Conservation (phyloP, 1,140 invertebrate species). For the Dendroctonus valens region DNA sequence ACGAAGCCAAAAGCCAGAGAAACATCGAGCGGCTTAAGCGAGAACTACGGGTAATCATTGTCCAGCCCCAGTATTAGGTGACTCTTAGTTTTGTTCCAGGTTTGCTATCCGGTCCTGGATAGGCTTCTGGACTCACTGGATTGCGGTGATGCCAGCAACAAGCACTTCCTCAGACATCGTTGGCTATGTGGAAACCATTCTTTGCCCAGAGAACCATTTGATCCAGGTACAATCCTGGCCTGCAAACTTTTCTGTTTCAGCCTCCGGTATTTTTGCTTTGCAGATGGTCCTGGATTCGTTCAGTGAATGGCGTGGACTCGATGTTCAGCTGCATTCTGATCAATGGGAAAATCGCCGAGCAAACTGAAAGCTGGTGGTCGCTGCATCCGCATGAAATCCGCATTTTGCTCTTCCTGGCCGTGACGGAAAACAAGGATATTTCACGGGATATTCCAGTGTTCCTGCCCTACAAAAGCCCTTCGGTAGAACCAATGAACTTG, state of each 20-base stretch:
- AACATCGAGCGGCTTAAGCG: constrained; percentile 78
- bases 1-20: constrained; percentile 70
- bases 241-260: background rate
- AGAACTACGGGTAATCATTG: constrained; percentile 62
- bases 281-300: constrained; percentile 74
- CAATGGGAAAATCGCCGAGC: constrained; percentile 71
- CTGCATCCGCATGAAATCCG: constrained; percentile 71
- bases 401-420: constrained; percentile 66
- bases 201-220: constrained; percentile 67
- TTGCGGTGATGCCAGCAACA: constrained; percentile 58
- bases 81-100: constrained; percentile 47
- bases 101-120: constrained; percentile 71
- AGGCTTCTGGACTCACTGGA: constrained; percentile 70
- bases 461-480: constrained; percentile 78
- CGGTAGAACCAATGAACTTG: constrained; percentile 55
- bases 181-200: constrained; percentile 63
- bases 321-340: constrained; percentile 77
- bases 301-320: constrained; percentile 71
- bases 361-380: constrained; percentile 77
- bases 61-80: background rate
- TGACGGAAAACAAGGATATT: constrained; percentile 62
- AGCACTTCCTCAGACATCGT: constrained; percentile 61
- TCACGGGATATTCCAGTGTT: constrained; percentile 77
- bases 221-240: constrained; percentile 57
- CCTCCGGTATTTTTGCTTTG: constrained; percentile 39